A percentile compares a stretch with the other conserved stretches of the same genome.
Evolutionary conservation across 2,888 invertebrate species (phyloP).

Genomic region (Seira sanloemensis): DNA sequence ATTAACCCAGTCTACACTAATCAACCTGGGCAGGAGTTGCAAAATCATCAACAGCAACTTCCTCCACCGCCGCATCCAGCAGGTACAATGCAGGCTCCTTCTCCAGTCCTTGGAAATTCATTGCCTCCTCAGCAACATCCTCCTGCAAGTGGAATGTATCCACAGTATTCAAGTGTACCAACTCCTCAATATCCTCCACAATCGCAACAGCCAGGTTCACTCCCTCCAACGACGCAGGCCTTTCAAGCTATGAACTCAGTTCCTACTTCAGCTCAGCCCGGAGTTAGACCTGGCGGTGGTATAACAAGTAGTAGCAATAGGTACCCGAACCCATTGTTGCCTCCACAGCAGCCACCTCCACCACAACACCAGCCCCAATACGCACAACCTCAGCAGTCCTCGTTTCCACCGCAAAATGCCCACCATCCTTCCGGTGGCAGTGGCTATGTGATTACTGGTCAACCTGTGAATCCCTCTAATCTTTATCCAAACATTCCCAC

Average conservation of each 20-base stretch:
- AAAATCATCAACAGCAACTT: conserved; percentile 2
- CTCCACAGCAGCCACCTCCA: conserved; percentile 41
- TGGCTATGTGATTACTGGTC: conserved; percentile 55
- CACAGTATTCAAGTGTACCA: conserved; percentile 10
- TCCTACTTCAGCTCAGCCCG: neutral
- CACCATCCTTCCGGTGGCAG: neutral
- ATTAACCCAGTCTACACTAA: conserved; percentile 47
- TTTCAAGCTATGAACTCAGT: conserved; percentile 14
- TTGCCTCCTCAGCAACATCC: neutral
- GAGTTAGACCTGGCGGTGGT: conserved; percentile 22
- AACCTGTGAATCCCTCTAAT: conserved; percentile 59
- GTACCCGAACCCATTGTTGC: conserved; percentile 40
- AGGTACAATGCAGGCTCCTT: conserved; percentile 19
- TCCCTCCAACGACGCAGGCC: conserved; percentile 19
- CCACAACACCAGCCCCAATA: conserved; percentile 66
- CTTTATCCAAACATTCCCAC: conserved; percentile 61
- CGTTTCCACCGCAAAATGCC: conserved; percentile 23
- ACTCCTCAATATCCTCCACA: conserved; percentile 18
- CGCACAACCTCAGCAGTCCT: conserved; percentile 29
- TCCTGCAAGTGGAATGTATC: conserved; percentile 4
- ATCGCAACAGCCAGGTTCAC: neutral
- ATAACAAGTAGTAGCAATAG: conserved; percentile 49
- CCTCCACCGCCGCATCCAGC: neutral
- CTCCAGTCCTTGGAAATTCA: conserved; percentile 13
- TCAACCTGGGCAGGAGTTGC: conserved; percentile 6